phyloP scores from a whole-genome alignment of 2,797 vertebrate species.

The Sciurus carolinensis region DNA sequence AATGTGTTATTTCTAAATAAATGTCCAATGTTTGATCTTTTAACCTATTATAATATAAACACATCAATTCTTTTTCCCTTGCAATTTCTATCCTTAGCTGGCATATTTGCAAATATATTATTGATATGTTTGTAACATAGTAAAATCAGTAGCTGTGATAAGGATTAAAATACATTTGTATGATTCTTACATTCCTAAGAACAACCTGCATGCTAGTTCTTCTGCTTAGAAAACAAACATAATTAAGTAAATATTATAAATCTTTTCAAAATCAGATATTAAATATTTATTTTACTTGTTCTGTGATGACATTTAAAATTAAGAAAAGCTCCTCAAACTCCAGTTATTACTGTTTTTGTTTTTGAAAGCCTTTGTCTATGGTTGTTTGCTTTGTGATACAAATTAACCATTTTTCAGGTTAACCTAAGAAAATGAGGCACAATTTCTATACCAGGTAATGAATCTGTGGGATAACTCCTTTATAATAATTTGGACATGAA shows the following conservation, averaged over 20 bases:
- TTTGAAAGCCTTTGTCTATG: conserved; percentile 79
- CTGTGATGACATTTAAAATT: conserved; percentile 57
- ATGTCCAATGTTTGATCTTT: conserved; percentile 80
- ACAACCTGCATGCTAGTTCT: conserved; percentile 61
- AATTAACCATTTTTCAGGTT: conserved; percentile 63
- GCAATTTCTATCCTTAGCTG: conserved; percentile 84
- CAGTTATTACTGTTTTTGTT: conserved; percentile 82
- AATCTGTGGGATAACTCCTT: conserved; percentile 4
- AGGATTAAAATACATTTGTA: conserved; percentile 85
- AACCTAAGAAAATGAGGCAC: conserved; percentile 74
- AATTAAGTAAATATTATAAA: conserved; percentile 77
- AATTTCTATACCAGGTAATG: conserved; percentile 17
- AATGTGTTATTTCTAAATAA: conserved; percentile 83
- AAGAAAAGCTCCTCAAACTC: conserved; percentile 76
- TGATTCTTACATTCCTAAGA: conserved; percentile 71
- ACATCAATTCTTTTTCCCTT: conserved; percentile 83
- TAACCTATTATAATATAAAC: conserved; percentile 81
- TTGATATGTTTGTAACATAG: conserved; percentile 79
- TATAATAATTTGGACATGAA: conserved; percentile 46
- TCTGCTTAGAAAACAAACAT: conserved; percentile 72
- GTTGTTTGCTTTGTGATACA: conserved; percentile 82
- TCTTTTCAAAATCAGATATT: conserved; percentile 69
- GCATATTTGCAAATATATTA: conserved; percentile 86
- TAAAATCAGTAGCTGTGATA: conserved; percentile 85
- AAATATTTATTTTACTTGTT: conserved; percentile 72